phyloP scores from a whole-genome alignment of 2,113 vertebrate species.

The Amazona vittata region DNA sequence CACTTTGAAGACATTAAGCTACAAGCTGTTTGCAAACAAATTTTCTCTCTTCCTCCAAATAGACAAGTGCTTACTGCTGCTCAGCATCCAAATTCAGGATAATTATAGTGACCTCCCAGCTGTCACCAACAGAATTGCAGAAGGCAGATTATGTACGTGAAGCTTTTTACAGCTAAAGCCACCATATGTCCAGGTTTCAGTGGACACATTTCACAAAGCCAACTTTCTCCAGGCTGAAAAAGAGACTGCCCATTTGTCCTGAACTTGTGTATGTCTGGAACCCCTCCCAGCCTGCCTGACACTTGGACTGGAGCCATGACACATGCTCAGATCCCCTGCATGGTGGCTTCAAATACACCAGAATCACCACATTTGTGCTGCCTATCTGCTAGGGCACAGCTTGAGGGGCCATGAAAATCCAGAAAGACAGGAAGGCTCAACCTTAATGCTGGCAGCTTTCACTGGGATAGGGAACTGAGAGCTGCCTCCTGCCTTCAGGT shows the following conservation, averaged over 20 bases:
- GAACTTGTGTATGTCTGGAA: not conserved
- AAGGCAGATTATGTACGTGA: constrained; percentile 16
- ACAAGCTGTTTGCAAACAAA: not conserved
- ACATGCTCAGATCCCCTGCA: not conserved
- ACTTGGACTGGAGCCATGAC: not conserved
- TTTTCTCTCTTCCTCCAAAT: not conserved
- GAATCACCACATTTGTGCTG: not conserved
- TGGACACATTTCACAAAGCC: constrained; percentile 5
- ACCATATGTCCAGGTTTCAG: constrained; percentile 42
- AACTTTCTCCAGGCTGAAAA: constrained; percentile 26
- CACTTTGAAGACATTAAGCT: not conserved
- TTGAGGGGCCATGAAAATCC: not conserved
- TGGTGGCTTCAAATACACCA: not conserved
- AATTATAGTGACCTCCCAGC: constrained; percentile 41
- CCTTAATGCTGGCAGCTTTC: not conserved
- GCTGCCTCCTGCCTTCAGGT: not conserved
- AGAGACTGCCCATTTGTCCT: constrained; percentile 5
- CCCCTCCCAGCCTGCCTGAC: not conserved
- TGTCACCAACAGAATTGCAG: not conserved
- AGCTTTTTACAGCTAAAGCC: constrained; percentile 25
- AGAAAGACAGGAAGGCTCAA: not conserved
- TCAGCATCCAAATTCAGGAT: constrained; percentile 33
- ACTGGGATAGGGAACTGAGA: not conserved
- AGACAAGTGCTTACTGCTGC: not conserved
- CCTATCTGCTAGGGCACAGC: not conserved